Evolutionary conservation across 2,888 invertebrate species (phyloP), one percentile per base, ranked within the genome.

Genomic region (Acrobasis consociella): DNA sequence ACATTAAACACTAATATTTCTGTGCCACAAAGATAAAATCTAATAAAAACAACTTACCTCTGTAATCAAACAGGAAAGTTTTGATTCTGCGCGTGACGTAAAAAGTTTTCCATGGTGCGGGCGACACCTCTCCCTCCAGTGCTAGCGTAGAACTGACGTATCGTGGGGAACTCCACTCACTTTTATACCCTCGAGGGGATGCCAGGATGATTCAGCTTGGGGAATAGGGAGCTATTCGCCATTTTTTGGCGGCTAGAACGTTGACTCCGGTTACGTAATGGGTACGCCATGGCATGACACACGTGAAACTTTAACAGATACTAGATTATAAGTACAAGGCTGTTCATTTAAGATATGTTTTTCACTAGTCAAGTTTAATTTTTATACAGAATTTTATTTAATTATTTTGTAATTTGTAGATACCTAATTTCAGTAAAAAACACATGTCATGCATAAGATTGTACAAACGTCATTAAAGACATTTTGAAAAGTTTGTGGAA

Each of bases 1-100:
- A 3, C 3, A 2, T 22, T 22, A 22, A 22, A 22, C 22, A 22
- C 1, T 2, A 22, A 22, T 22, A 22, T 22, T 22, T 22, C 31
- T 7, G 31, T 31, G 8, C 31, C 31, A 31, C 31, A 31, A 31
- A 5, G 5, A 31, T 7, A 31, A 31, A 31, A 31, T 8, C 31
- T 31, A 0, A 31, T 2, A 31, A 31, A 31, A 15, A 56, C 42
- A n/a, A 66, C 78, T 78, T 71, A 83, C 83, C 84, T 82, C 73
- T 69, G 70, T 71, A 72, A 61, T 83, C 82, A 86, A 67, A 80
- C 83, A 15, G 85, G 82, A 77, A 87, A 87, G 72, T 87, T 86
- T 64, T 75, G 75, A 69, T 88, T 69, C 64, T 60, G 67, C 50
- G 67, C 65, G 64, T 72, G 72, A 72, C 91, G 91, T 89, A 89